These are phyloP conservation scores for Dicaeum eximium DNA, from an alignment of 2,113 vertebrate genomes.

Conservation along the genomic window DNA sequence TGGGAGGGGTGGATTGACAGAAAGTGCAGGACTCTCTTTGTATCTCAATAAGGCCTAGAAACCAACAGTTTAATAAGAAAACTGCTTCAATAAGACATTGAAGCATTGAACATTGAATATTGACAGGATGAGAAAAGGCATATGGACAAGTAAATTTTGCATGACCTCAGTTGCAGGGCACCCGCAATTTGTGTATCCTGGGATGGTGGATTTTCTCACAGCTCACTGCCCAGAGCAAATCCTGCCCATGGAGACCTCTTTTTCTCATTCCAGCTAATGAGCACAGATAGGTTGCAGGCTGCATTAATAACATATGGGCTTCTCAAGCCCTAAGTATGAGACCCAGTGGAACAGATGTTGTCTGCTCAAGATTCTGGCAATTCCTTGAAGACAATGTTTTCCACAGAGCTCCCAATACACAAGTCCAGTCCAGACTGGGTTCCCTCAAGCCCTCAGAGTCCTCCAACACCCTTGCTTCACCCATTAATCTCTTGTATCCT, in stretches of 20 bases:
- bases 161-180: accelerated
- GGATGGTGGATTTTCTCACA: neutral
- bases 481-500: neutral
- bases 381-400: neutral
- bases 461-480: neutral
- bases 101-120: too few species aligned
- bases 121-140: neutral
- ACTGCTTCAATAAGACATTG: neutral
- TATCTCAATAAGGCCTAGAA: neutral
- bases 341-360: neutral
- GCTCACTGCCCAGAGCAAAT: neutral
- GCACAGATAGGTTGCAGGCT: neutral
- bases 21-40: neutral
- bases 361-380: neutral
- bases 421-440: neutral
- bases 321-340: neutral
- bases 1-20: neutral
- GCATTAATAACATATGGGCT: neutral
- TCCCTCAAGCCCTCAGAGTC: neutral
- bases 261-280: neutral
- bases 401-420: neutral
- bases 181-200: accelerated
- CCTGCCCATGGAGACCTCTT: neutral
- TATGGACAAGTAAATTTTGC: neutral
- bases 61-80: neutral